Evolutionary conservation across 2,797 vertebrate genomes (phyloP), one percentile per base, ranked within the genome.

Genomic region (Danio choprae): DNA sequence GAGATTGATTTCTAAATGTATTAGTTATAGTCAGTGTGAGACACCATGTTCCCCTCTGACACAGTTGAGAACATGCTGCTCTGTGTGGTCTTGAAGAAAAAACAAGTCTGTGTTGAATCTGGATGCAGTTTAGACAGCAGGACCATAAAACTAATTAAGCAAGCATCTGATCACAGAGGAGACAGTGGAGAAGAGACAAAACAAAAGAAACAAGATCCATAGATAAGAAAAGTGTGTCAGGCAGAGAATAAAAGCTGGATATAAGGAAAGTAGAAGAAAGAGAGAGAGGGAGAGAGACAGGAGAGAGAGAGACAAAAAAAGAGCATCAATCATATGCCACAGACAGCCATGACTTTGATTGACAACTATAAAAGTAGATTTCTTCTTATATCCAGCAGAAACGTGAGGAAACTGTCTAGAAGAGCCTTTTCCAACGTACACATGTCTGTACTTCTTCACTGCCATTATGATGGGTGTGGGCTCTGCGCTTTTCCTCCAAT

Each of bases 361-460:
- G 77, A 69, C 64, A 83, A 36, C 56, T 76, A 72, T 73, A 62
- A 80, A 56, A 53, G 5, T 11, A 1, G 70, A 74, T 67, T 76
- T 53, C 53, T 65, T 78, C 65, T n/a, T 69, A 36, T 43, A 62
- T 5, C 67, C 8, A 46, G 50, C 58, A 53, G 50, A 53, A 60
- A 68, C 50, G 12, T 41, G 60, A 70, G 40, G 53, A 64, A 75
- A 43, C 70, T 60, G 51, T 72, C 68, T 41, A 70, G 38, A 56
- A 5, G 6, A 13, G 59, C 10, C 4, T 55, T 51, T 62, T 72
- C 58, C 20, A 59, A 38, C 50, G 20, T 15, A 41, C 55, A 43
- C 11, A 50, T 7, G 18, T 29, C n/a, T 15, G 7, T 13, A 41
- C 40, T 38, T 20, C 29, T 63, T 41, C n/a, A 68, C 4, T 22